Evolutionary conservation across 2,888 invertebrate genomes (phyloP), one percentile per base, ranked within the genome.

Genomic region (Rhingia campestris): DNA sequence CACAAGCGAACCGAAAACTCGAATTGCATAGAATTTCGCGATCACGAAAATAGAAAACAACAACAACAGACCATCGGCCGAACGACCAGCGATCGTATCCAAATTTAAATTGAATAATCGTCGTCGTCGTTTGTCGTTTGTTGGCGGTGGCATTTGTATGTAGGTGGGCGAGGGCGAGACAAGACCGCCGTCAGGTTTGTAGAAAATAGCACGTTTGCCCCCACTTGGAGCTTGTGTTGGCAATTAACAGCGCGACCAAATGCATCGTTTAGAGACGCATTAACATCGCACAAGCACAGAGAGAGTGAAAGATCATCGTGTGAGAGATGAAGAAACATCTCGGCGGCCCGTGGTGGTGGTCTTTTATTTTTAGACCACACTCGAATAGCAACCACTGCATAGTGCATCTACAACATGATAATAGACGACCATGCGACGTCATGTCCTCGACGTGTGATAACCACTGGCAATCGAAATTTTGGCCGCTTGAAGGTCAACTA

Each of bases 251-350:
- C 6, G 7, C 22, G 22, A 22, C 14, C 9, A n/a, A 43, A 5
- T 51, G 75, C 67, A 54, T 32, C 43, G 30, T 10, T 22, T 37
- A 73, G 53, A 73, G 61, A 45, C 59, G 58, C 41, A 66, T 58
- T 66, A 49, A 12, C 12, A 22, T 6, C 22, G 22, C 22, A 22
- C 22, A 22, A 2, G 22, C 22, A 22, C 49, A 22, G 22, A 30
- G 22, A 4, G 7, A 9, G 30, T 49, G n/a, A 22, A 22, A 1
- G 22, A 1, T 56, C 74, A 56, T 64, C 64, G 58, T 67, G 67
- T 69, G 61, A 67, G 37, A 51, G 12, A 41, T 1, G 22, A 35
- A 37, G 33, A 10, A 22, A 22, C 22, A 22, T 22, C 22, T 22
- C 2, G 22, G 1, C 2, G 22, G 22, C 22, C 10, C 4, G 9